Evolutionary conservation across 2,888 invertebrate species (phyloP).

Genomic region (Carterocephalus palaemon): DNA sequence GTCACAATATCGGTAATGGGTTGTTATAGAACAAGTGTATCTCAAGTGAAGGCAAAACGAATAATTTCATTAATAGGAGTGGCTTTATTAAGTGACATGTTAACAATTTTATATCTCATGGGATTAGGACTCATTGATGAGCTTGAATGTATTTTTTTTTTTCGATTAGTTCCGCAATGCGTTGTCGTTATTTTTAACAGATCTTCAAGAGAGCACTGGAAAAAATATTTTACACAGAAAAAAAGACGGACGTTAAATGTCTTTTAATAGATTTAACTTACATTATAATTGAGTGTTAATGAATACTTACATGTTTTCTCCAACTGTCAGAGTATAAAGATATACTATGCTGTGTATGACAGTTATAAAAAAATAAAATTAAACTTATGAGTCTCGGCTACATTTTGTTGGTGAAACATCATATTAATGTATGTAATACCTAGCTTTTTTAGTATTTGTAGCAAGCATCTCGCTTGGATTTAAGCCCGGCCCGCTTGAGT

Average conservation of each 20-base stretch:
- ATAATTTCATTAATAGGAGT: conserved; percentile 26
- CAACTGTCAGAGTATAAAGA: too few species aligned
- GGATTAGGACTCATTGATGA: background rate
- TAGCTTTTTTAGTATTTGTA: too few species aligned
- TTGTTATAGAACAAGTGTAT: conserved; percentile 20
- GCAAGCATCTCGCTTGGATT: too few species aligned
- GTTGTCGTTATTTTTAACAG: conserved; percentile 25
- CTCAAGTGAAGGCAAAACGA: conserved; percentile 8
- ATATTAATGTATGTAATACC: too few species aligned
- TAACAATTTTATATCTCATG: conserved; percentile 7
- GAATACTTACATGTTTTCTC: too few species aligned
- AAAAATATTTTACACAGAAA: conserved; percentile 15
- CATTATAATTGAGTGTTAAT: too few species aligned
- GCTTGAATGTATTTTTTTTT: conserved; percentile 2
- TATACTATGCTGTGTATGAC: too few species aligned
- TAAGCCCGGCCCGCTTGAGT: too few species aligned
- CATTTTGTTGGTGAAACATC: too few species aligned
- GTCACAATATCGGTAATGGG: conserved; percentile 21
- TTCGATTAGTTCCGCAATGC: conserved; percentile 8
- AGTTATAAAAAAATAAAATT: too few species aligned
- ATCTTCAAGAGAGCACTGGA: conserved; percentile 30
- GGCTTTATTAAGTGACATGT: conserved; percentile 29
- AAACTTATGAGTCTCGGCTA: too few species aligned
- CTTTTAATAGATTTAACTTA: background rate
- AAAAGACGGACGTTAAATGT: background rate